Percentiles rank a stretch among this genome's conserved stretches.
phyloP scores from a whole-genome alignment of 2,797 vertebrate species.

The Pseudochirops cupreus region DNA sequence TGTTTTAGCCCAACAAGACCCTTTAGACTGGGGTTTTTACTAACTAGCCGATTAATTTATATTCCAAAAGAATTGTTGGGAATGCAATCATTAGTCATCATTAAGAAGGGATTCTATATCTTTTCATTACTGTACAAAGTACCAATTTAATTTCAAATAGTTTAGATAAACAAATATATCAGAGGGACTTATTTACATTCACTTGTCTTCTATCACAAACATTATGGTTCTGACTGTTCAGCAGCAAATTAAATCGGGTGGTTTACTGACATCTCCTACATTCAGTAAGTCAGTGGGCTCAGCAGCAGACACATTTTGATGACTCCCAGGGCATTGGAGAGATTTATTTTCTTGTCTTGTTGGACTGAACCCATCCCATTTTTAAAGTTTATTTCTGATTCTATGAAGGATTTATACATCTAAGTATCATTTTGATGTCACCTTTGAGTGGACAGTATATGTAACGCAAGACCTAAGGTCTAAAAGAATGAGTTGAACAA shows the following conservation, averaged over 20 bases:
- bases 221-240: constrained; percentile 68
- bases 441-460: background rate
- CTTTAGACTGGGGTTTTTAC: constrained; percentile 69
- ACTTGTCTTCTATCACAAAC: constrained; percentile 73
- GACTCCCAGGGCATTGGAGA: constrained; percentile 27
- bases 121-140: constrained; percentile 68
- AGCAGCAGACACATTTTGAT: constrained; percentile 50
- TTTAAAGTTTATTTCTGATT: constrained; percentile 44
- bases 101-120: constrained; percentile 54
- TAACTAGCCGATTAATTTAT: constrained; percentile 77
- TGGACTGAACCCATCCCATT: background rate
- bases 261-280: constrained; percentile 58
- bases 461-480: background rate
- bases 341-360: constrained; percentile 5
- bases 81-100: constrained; percentile 75
- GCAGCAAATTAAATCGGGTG: constrained; percentile 66
- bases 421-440: constrained; percentile 32
- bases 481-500: background rate
- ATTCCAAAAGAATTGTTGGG: constrained; percentile 76
- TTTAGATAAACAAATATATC: constrained; percentile 70
- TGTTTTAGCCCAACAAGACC: constrained; percentile 51
- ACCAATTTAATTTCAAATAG: constrained; percentile 68
- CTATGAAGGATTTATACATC: constrained; percentile 40
- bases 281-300: constrained; percentile 62
- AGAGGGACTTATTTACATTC: constrained; percentile 66